A percentile compares a stretch with the other conserved stretches of the same genome.
Conservation (phyloP, 2,888 invertebrate genomes). For the Dasypogon diadema region DNA sequence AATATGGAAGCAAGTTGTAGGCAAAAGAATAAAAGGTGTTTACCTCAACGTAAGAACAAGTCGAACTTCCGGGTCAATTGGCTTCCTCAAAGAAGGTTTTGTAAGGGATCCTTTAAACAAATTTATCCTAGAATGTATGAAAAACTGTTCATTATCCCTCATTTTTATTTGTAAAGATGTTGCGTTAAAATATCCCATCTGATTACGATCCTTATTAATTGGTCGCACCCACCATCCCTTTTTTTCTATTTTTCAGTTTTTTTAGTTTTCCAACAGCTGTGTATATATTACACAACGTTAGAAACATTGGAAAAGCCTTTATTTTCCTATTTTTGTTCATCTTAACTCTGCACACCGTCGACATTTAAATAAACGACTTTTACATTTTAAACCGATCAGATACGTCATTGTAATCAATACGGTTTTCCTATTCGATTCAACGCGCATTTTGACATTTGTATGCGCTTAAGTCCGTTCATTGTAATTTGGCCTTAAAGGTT, state of each 20-base stretch:
- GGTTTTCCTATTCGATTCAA: too few relatives aligned
- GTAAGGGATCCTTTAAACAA: neutral
- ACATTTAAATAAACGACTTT: too few relatives aligned
- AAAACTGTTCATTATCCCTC: too few relatives aligned
- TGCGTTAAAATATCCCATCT: neutral
- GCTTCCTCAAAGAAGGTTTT: neutral
- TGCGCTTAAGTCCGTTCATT: too few relatives aligned
- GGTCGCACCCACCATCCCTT: slow-evolving; percentile 18
- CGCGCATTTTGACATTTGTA: too few relatives aligned
- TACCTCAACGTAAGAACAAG: neutral
- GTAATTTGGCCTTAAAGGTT: too few relatives aligned
- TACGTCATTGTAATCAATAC: too few relatives aligned
- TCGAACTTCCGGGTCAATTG: neutral
- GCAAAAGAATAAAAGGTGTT: neutral
- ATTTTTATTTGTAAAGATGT: neutral
- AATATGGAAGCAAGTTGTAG: neutral
- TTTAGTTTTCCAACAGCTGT: neutral
- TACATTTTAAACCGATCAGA: too few relatives aligned
- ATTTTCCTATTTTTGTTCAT: too few relatives aligned
- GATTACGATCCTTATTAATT: neutral
- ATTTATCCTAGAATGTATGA: neutral
- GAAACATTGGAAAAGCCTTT: neutral
- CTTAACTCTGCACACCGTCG: too few relatives aligned
- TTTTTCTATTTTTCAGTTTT: slow-evolving; percentile 47
- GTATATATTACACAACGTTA: neutral